Percentiles rank a stretch among this genome's conserved stretches.
Evolutionary conservation across 2,888 invertebrate species (phyloP).

Genomic region (Pachycephus smyrnensis): DNA sequence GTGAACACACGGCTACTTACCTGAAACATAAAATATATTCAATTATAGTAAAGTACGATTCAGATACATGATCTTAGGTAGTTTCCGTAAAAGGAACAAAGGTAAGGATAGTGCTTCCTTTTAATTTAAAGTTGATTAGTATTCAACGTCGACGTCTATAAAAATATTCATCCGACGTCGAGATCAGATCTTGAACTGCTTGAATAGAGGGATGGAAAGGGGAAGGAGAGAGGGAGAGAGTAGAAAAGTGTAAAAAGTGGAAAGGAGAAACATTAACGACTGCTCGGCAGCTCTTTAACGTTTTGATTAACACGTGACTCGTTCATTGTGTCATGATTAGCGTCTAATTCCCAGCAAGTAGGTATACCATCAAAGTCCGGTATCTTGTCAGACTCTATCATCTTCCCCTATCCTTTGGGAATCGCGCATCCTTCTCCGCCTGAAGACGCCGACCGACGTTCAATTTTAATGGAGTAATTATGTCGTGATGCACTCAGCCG

Average conservation of each 20-base stretch:
- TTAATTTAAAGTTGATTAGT: conserved; percentile 25
- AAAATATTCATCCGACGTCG: background rate
- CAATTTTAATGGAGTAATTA: conserved; percentile 51
- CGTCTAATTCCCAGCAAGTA: background rate
- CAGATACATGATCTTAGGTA: background rate
- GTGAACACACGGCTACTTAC: conserved; percentile 1
- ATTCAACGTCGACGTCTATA: conserved; percentile 14
- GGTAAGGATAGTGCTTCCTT: background rate
- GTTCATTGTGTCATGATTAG: conserved; percentile 17
- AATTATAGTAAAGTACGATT: background rate
- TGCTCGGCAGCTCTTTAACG: conserved; percentile 54
- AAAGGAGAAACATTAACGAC: conserved; percentile 50
- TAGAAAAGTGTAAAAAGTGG: conserved; percentile 23
- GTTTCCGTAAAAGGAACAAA: background rate
- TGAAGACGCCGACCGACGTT: conserved; percentile 39
- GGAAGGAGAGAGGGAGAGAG: background rate
- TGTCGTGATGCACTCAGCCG: conserved; percentile 29
- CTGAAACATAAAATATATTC: conserved; percentile 10
- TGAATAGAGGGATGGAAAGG: conserved; percentile 24
- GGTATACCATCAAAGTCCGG: conserved; percentile 46
- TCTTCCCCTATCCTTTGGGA: conserved; percentile 40
- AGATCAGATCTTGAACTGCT: background rate
- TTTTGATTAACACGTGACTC: conserved; percentile 51
- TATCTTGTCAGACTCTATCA: conserved; percentile 31
- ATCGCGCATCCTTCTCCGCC: background rate